Evolutionary conservation across 2,888 invertebrate genomes (phyloP).

Genomic region (Himalopsyche japonica): DNA sequence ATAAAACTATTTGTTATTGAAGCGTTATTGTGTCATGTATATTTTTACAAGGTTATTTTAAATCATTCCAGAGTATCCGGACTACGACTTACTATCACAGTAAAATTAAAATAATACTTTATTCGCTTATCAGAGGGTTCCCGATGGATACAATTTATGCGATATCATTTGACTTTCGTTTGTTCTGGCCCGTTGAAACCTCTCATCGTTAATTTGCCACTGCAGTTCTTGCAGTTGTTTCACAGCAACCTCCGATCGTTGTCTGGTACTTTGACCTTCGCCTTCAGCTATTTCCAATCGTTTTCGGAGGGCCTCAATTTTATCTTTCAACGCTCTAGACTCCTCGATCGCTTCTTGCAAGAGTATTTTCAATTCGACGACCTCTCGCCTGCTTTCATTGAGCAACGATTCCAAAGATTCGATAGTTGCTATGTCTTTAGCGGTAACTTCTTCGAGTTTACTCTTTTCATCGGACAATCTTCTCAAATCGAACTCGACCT

Average conservation of each 20-base stretch:
- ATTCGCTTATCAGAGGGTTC: constrained; percentile 20
- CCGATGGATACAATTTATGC: background rate
- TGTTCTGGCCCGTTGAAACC: constrained; percentile 27
- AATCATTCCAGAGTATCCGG: too few species aligned
- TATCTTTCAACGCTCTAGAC: constrained; percentile 61
- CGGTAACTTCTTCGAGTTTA: constrained; percentile 51
- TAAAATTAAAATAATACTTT: too few species aligned
- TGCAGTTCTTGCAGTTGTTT: constrained; percentile 37
- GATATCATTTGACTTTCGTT: constrained; percentile 6
- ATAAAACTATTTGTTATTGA: too few species aligned
- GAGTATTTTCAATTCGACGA: constrained; percentile 64
- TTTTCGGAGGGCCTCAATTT: constrained; percentile 55
- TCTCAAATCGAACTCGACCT: constrained; percentile 56
- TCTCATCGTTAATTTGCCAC: constrained; percentile 36
- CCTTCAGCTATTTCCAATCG: constrained; percentile 29
- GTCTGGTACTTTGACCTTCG: constrained; percentile 33
- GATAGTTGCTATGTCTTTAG: constrained; percentile 53
- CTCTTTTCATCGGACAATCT: constrained; percentile 54
- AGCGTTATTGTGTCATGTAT: too few species aligned
- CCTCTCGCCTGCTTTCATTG: constrained; percentile 61
- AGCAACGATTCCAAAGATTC: constrained; percentile 63
- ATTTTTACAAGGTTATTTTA: too few species aligned
- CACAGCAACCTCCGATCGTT: constrained; percentile 32
- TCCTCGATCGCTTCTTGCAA: constrained; percentile 69
- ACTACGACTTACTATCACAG: too few species aligned